phyloP scores from a whole-genome alignment of 1,140 invertebrate genomes.

The Vanessa atalanta region DNA sequence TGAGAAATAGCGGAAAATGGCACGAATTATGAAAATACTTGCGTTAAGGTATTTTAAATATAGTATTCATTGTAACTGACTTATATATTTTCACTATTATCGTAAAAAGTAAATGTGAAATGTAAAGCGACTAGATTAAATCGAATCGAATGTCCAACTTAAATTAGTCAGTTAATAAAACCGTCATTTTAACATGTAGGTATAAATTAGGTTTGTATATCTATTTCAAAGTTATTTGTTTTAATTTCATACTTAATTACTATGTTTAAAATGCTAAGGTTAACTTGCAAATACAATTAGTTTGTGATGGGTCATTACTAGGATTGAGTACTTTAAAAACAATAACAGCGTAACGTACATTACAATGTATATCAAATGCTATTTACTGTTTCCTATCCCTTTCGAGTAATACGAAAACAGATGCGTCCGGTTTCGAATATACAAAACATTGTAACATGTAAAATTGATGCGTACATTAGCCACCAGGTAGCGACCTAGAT shows the following conservation, averaged over 20 bases:
- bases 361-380: background rate
- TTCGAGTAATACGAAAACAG: slow-evolving; percentile 1
- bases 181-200: background rate
- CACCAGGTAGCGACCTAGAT: slow-evolving; percentile 47
- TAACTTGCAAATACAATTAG: slow-evolving; percentile 18
- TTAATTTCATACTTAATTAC: background rate
- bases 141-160: background rate
- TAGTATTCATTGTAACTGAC: background rate
- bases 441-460: slow-evolving; percentile 16
- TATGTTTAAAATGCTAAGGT: background rate
- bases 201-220: background rate
- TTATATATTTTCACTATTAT: background rate
- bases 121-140: background rate
- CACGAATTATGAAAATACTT: slow-evolving; percentile 15
- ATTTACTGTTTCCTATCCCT: background rate
- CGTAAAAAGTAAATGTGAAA: background rate
- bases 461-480: slow-evolving; percentile 13
- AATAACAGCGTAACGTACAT: background rate
- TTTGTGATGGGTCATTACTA: slow-evolving; percentile 14
- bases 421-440: slow-evolving; percentile 8
- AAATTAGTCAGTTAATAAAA: background rate
- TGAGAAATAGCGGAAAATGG: slow-evolving; percentile 41
- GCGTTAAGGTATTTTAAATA: background rate
- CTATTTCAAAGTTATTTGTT: background rate
- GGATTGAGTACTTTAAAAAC: background rate